Evolutionary conservation across 2,113 vertebrate genomes (phyloP), one percentile per base, ranked within the genome.

Genomic region (Hemibagrus wyckioides): DNA sequence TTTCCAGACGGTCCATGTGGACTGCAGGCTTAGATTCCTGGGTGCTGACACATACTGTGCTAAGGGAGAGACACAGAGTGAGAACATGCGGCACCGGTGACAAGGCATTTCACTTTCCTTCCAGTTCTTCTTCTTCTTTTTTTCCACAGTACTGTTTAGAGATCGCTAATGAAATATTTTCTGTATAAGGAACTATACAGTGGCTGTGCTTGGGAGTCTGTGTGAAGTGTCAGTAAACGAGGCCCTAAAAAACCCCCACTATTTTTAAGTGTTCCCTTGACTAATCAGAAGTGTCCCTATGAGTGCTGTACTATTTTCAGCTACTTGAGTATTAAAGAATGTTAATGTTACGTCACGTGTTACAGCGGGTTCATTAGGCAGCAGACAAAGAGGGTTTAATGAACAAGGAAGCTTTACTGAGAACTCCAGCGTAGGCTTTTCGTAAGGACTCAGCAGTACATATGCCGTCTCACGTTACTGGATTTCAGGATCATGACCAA

Each of bases 21-120:
- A 56, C 44, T 6, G 9, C 76, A 89, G 89, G 82, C 82, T 73
- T 87, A 23, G 54, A 88, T 90, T 88, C 87, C 77, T 83, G 85
- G 80, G 85, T 80, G 85, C 82, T 90, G 85, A 90, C 77, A 80
- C 76, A 61, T 81, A 52, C 59, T 67, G 81, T 79, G 17, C 19
- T 28, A 19, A 54, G 80, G 44, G 39, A 82, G 41, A 67, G 86
- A 80, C 36, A 23, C 67, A n/a, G 80, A 50, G 69, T 11, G 36
- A 73, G 83, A 87, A 54, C 25, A n/a, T 67, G 39, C 54, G 30
- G 50, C 57, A 84, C 41, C 25, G 33, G 73, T 88, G 84, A 80
- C 89, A 67, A 10, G 82, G 76, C 80, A 41, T 67, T 88, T 84
- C 75, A 82, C 17, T n/a, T 65, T 84, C 19, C 25, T 21, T 84